Evolutionary conservation across 2,888 invertebrate genomes (phyloP).

Genomic region (Phymatocera aterrima): DNA sequence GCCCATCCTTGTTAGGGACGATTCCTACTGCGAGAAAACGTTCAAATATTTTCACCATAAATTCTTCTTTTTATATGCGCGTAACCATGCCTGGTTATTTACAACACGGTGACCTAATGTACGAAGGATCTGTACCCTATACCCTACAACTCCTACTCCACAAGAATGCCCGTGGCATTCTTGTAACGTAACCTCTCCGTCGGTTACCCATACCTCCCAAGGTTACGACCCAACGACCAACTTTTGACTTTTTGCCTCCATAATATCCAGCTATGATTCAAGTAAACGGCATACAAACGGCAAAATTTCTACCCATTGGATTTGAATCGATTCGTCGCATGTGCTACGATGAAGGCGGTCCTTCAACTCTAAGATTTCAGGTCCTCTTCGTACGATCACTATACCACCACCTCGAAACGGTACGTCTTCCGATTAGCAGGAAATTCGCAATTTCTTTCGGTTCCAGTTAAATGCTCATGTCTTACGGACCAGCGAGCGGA

Average conservation of each 20-base stretch:
- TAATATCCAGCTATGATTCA: background rate
- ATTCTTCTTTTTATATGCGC: constrained; percentile 66
- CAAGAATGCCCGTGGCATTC: background rate
- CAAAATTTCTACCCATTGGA: too few species aligned
- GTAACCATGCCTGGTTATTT: constrained; percentile 37
- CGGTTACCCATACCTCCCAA: background rate
- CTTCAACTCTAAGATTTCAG: too few species aligned
- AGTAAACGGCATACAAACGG: background rate
- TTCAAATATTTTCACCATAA: constrained; percentile 71
- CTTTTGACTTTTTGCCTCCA: background rate
- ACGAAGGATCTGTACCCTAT: background rate
- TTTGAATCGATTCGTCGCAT: background rate
- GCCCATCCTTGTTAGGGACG: constrained; percentile 52
- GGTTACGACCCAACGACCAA: constrained; percentile 12
- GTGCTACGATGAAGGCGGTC: too few species aligned
- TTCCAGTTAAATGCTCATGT: background rate
- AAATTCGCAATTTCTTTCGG: background rate
- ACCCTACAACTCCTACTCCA: background rate
- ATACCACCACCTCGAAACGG: too few species aligned
- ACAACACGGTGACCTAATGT: constrained; percentile 43
- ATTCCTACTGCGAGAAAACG: constrained; percentile 59
- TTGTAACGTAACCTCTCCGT: background rate
- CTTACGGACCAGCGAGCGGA: constrained; percentile 16
- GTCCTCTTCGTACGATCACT: background rate
- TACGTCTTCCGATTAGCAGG: constrained; percentile 1